Evolutionary conservation across 2,888 invertebrate species (phyloP), one percentile per base, ranked within the genome.

Genomic region (Lysandra bellargus): DNA sequence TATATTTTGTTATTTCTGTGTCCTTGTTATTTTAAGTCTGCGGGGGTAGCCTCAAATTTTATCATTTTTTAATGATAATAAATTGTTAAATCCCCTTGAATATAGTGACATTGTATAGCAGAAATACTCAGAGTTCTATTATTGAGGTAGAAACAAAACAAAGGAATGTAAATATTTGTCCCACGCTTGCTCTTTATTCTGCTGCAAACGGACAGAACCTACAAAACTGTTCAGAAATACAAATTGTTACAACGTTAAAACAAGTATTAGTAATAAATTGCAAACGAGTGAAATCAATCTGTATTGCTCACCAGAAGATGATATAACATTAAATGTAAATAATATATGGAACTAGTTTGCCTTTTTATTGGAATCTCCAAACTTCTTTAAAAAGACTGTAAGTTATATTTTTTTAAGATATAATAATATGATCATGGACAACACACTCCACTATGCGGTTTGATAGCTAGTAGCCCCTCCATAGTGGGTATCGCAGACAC

Each of bases 321-420:
- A 17, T 76, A 33, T 33, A 76, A 76, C 76, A 76, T 57, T 76
- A 76, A 76, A 76, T 76, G 76, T 76, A 76, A 53, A 76, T 69
- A 69, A 69, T 76, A 76, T 57, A 76, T 76, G 14, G 53, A 76
- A 75, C 49, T 14, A 33, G 53, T 57, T 76, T 53, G 76, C 14
- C 33, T 69, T 69, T 69, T 69, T 37, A 69, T 69, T 69, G 69
- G 14, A 23, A 69, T 33, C 33, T 37, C 14, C 64, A 23, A 37
- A 69, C 33, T 12, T 33, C 64, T 69, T 9, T 23, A 30, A 33
- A 3, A 30, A 9, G 23, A 33, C 64, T 9, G 7, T 23, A 69
- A 69, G 12, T 30, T 30, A 69, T 30, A 30, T 4, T 6, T 64
- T 37, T 12, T 4, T 64, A 64, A 2, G 12, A 30, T 61, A 30